Conservation (phyloP, 2,113 vertebrate genomes). For the Argyrosomus japonicus region DNA sequence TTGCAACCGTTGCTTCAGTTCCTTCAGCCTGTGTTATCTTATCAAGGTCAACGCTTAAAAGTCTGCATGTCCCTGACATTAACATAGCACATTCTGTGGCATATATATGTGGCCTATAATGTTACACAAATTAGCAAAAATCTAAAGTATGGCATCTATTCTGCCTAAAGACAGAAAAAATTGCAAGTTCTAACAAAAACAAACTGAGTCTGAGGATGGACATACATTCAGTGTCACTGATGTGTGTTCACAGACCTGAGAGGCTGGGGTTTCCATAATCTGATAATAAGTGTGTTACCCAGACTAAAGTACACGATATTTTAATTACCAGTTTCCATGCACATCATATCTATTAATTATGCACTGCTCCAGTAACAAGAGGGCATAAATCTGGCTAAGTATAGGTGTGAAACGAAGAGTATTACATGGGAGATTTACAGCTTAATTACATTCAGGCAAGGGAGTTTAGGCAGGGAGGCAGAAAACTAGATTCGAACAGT, state of each 20-base stretch:
- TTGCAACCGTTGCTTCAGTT: background rate
- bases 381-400: slow-evolving; percentile 67
- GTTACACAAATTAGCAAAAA: background rate
- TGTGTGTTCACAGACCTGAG: slow-evolving; percentile 17
- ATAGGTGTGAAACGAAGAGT: slow-evolving; percentile 67
- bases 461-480: slow-evolving; percentile 46
- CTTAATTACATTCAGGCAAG: slow-evolving; percentile 63
- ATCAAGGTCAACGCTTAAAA: background rate
- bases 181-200: background rate
- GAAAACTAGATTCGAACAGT: slow-evolving; percentile 46
- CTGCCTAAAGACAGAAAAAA: background rate
- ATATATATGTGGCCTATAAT: background rate
- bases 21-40: background rate
- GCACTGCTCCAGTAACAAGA: slow-evolving; percentile 60
- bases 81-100: background rate
- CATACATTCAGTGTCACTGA: slow-evolving; percentile 12
- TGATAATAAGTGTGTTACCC: slow-evolving; percentile 43
- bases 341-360: slow-evolving; percentile 73
- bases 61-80: background rate
- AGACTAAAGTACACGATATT: slow-evolving; percentile 43
- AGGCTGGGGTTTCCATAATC: slow-evolving; percentile 38
- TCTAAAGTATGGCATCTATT: background rate
- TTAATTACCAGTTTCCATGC: slow-evolving; percentile 62
- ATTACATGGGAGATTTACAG: slow-evolving; percentile 70
- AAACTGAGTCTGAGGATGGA: slow-evolving; percentile 5